A percentile compares a stretch with the other conserved stretches of the same genome.
Evolutionary conservation across 2,113 vertebrate species (phyloP).

Genomic region (Monopterus albus): DNA sequence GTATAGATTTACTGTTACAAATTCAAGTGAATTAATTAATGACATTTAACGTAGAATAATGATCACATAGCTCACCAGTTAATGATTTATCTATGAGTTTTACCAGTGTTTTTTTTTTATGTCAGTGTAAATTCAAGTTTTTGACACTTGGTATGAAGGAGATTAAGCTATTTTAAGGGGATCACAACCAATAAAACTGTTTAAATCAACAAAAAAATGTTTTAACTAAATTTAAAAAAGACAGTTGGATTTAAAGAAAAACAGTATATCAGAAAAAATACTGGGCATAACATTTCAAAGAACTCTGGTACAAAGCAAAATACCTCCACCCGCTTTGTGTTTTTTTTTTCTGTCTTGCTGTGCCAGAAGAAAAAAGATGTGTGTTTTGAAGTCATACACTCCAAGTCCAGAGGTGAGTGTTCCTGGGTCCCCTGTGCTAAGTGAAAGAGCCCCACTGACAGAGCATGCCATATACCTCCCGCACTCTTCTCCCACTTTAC

Average conservation of each 20-base stretch:
- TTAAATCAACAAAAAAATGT: neutral
- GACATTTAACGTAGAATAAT: no score
- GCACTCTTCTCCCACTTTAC: constrained; percentile 78
- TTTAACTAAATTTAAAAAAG: neutral
- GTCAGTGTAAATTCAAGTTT: no score
- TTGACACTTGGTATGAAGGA: no score
- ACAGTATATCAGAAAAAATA: neutral
- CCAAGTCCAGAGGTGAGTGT: constrained; percentile 64
- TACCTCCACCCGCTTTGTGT: no score
- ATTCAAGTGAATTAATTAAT: no score
- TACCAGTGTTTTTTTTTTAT: no score
- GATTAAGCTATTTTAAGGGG: no score
- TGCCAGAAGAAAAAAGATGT: constrained; percentile 85
- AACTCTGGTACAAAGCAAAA: neutral
- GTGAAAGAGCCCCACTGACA: constrained; percentile 79
- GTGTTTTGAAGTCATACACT: constrained; percentile 81
- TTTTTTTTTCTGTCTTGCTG: neutral
- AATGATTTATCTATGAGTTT: no score
- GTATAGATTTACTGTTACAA: neutral
- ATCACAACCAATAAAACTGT: no score
- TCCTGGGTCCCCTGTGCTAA: constrained; percentile 73
- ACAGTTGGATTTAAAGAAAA: neutral
- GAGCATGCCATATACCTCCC: constrained; percentile 70
- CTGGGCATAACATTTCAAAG: neutral
- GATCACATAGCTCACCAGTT: no score